Evolutionary conservation across 2,888 invertebrate species (phyloP), one percentile per base, ranked within the genome.

Genomic region (Ditula angustiorana): DNA sequence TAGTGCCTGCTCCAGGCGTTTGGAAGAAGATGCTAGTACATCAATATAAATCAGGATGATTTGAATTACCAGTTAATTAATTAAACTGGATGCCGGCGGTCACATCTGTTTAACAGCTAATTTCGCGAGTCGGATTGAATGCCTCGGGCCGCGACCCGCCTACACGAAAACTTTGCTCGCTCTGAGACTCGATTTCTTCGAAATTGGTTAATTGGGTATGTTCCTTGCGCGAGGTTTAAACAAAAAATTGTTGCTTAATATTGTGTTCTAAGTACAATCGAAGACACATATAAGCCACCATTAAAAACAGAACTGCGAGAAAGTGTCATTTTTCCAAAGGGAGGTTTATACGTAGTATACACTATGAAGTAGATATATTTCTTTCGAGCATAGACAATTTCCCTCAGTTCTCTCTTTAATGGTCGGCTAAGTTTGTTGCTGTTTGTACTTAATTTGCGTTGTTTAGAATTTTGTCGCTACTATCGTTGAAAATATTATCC

Each of bases 31-130:
- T 11, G 30, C 23, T 33, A 62, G 60, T 53, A 65, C 65, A 62
- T 69, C 67, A 60, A 60, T 64, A 61, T 55, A 67, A 65, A 62
- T 61, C 59, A 55, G 44, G 62, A 44, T 37, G 21, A 59, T 75
- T 75, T 69, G 72, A 74, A 74, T 75, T 73, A 71, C 73, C 75
- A 76, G 74, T 81, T 77, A 80, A 81, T 82, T 82, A 83, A 81
- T 80, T 78, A 77, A 74, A 69, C 62, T 72, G 72, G 66, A 68
- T 70, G 69, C 69, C 60, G 73, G 73, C 73, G 69, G 70, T 69
- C 74, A 70, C 74, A 74, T 74, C 80, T 74, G 74, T 76, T 79
- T 73, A 76, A 76, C 78, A 75, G 74, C 78, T 78, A 80, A 81
- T 79, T 81, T 75, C 68, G 69, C 53, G 53, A 19, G 26, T 24